phyloP scores from a whole-genome alignment of 2,797 vertebrate species.

The Australoheros facetus region DNA sequence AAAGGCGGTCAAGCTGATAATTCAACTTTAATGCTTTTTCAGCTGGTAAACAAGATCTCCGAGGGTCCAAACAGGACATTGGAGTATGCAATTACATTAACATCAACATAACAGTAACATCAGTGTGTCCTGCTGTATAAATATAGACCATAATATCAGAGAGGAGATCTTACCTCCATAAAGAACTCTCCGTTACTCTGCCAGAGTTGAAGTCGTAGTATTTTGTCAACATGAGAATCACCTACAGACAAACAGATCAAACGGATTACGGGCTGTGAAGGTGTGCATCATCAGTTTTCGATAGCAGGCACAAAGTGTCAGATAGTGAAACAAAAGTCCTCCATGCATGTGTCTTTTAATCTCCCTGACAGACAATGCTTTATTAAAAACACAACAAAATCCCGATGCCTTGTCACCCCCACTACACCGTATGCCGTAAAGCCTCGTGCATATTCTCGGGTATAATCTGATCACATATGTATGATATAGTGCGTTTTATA shows the following conservation, averaged over 20 bases:
- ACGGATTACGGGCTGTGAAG: conserved; percentile 42
- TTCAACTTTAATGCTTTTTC: background rate
- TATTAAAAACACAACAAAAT: conserved; percentile 56
- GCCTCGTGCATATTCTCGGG: conserved; percentile 19
- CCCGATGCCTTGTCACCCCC: conserved; percentile 19
- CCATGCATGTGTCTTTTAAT: conserved; percentile 32
- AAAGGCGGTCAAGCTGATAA: background rate
- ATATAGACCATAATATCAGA: background rate
- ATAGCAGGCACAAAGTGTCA: conserved; percentile 28
- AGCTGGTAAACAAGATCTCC: background rate
- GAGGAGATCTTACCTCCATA: conserved; percentile 89
- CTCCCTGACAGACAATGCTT: conserved; percentile 37
- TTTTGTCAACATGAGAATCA: conserved; percentile 97
- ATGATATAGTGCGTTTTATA: conserved; percentile 25
- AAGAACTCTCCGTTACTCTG: conserved; percentile 94
- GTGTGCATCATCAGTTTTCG: conserved; percentile 5
- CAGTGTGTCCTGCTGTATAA: background rate
- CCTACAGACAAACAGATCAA: conserved; percentile 78
- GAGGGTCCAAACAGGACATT: background rate
- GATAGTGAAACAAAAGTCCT: conserved; percentile 12
- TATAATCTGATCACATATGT: conserved; percentile 34
- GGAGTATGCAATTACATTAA: background rate
- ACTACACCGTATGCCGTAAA: background rate
- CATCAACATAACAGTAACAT: background rate
- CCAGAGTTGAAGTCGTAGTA: conserved; percentile 95